Conservation (phyloP, 2,113 vertebrate species). For the Dolichotis patagonum region DNA sequence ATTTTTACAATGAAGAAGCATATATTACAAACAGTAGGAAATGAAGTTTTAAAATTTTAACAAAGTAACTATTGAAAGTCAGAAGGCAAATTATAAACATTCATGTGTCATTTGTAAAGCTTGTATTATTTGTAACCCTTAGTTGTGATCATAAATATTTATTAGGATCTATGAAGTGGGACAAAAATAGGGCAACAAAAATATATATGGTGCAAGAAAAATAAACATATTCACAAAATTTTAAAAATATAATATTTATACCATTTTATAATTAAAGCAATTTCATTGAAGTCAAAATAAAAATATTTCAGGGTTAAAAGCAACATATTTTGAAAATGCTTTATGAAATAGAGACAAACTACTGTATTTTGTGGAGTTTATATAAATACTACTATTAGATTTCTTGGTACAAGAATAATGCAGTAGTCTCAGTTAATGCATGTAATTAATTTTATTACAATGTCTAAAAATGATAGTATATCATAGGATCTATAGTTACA, state of each 20-base stretch:
- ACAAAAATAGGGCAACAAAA: not conserved
- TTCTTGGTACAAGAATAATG: not conserved
- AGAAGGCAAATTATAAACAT: not conserved
- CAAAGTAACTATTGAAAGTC: not conserved
- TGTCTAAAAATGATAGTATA: slow-evolving; percentile 51
- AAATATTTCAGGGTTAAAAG: not conserved
- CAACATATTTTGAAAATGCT: slow-evolving; percentile 14
- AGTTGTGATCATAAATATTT: slow-evolving; percentile 14
- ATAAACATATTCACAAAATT: not conserved
- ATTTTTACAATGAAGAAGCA: not conserved
- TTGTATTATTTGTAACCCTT: not conserved
- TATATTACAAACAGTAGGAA: not conserved
- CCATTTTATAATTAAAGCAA: not conserved
- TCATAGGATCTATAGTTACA: not conserved
- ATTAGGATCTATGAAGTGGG: not conserved
- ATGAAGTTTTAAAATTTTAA: not conserved
- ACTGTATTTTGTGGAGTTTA: not conserved
- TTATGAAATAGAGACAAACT: not conserved
- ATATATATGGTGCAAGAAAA: not conserved
- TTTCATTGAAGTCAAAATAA: slow-evolving; percentile 7
- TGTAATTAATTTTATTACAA: slow-evolving; percentile 37
- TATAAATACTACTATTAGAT: not conserved
- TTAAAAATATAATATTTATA: slow-evolving; percentile 19
- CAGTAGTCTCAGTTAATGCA: not conserved
- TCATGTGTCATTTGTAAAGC: not conserved